Conservation (phyloP, 1,140 invertebrate genomes). For the Cotesia vestalis region DNA sequence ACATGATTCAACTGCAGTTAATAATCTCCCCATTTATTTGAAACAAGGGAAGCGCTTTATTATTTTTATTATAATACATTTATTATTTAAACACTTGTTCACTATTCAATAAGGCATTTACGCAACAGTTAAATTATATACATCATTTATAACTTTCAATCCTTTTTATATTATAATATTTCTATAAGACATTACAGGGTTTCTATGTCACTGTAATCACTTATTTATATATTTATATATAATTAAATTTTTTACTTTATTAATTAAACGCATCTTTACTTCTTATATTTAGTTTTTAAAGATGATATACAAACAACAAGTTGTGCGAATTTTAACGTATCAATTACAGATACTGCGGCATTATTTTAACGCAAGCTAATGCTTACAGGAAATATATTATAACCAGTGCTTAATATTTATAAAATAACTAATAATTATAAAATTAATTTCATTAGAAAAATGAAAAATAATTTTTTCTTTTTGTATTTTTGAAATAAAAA, state of each 20-base stretch:
- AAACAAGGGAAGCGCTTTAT: neutral
- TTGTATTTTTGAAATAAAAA: no score
- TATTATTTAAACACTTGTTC: constrained; percentile 3
- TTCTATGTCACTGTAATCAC: neutral
- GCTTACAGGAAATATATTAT: neutral
- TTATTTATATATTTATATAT: neutral
- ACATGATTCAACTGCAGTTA: no score
- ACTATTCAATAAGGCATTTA: constrained; percentile 33
- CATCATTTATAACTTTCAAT: neutral
- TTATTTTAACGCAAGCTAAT: constrained; percentile 3
- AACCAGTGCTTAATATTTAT: no score
- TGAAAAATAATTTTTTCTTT: neutral
- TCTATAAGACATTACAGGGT: neutral
- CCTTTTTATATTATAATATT: neutral
- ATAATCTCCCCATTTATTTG: neutral
- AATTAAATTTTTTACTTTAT: neutral
- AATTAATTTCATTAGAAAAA: neutral
- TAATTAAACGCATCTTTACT: neutral
- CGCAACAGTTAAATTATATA: constrained; percentile 22
- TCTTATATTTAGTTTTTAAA: no score
- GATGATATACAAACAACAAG: constrained; percentile 12
- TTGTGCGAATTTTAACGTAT: constrained; percentile 19
- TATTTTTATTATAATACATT: neutral
- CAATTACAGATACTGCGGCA: neutral
- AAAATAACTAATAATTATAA: no score